phyloP scores from a whole-genome alignment of 2,797 vertebrate genomes.

The Pteropus rufus region DNA sequence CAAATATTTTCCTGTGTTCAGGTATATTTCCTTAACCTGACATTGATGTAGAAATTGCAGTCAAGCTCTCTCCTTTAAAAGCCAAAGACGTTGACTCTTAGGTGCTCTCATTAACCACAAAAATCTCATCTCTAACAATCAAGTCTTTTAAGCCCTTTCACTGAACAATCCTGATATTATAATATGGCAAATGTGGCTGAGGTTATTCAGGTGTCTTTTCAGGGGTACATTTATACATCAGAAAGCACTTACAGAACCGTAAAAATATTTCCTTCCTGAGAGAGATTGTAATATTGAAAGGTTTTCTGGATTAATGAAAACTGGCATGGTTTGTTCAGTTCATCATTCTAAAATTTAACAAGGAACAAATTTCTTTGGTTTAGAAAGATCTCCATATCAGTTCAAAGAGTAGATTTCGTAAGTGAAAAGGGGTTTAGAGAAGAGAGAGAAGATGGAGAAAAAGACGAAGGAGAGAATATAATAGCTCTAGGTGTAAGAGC shows the following conservation, averaged over 20 bases:
- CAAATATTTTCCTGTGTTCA: background rate
- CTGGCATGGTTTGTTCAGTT: slow-evolving; percentile 27
- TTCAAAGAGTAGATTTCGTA: slow-evolving; percentile 23
- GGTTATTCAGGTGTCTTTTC: slow-evolving; percentile 26
- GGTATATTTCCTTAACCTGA: background rate
- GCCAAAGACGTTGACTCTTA: background rate
- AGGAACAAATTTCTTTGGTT: slow-evolving; percentile 13
- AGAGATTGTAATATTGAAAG: background rate
- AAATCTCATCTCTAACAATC: background rate
- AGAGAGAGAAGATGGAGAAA: background rate
- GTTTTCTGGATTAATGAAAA: slow-evolving; percentile 32
- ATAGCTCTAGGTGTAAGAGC: background rate
- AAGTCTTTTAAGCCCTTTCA: background rate
- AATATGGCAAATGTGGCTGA: background rate
- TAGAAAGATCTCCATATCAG: slow-evolving; percentile 19
- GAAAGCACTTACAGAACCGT: slow-evolving; percentile 35
- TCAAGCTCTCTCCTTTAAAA: background rate
- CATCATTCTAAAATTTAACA: slow-evolving; percentile 44
- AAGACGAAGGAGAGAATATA: background rate
- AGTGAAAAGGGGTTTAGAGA: slow-evolving; percentile 11
- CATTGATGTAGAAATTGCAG: background rate
- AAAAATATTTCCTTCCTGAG: background rate
- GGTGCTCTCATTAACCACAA: background rate
- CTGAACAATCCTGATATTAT: background rate
- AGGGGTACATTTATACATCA: background rate